Conservation (phyloP, 1,140 invertebrate genomes). For the Plectus sambesii region DNA sequence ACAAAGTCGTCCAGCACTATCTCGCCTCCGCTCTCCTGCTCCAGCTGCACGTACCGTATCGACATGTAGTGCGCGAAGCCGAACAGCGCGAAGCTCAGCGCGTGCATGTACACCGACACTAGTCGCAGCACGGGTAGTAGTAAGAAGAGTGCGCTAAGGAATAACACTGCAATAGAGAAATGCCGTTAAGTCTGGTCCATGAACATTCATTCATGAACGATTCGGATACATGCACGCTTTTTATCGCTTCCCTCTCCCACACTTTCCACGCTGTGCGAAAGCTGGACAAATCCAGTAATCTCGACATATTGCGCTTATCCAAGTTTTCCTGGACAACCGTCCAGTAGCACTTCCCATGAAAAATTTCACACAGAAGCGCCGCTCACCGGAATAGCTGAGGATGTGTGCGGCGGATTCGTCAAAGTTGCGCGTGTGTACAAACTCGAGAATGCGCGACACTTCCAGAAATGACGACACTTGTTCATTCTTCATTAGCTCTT, state of each 20-base stretch:
- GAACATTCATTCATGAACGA: constrained; percentile 9
- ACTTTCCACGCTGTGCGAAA: constrained; percentile 10
- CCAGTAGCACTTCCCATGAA: constrained; percentile 5
- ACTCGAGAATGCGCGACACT: constrained; percentile 20
- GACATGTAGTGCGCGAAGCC: constrained; percentile 49
- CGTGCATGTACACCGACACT: constrained; percentile 52
- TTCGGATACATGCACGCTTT: too few species aligned
- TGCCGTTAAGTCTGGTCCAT: constrained; percentile 3
- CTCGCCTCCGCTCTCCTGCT: constrained; percentile 32
- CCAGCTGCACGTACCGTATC: constrained; percentile 48
- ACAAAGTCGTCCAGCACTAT: constrained; percentile 27
- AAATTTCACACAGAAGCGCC: not conserved
- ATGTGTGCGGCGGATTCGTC: constrained; percentile 19
- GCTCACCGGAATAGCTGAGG: constrained; percentile 19
- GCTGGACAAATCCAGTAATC: not conserved
- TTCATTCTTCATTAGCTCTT: constrained; percentile 16
- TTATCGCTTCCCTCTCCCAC: too few species aligned
- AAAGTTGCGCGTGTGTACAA: constrained; percentile 19
- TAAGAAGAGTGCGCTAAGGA: constrained; percentile 51
- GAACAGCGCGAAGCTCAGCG: constrained; percentile 49
- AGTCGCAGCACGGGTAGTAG: constrained; percentile 50
- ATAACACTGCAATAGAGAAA: constrained; percentile 48
- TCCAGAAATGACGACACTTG: constrained; percentile 18
- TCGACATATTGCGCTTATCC: too few species aligned
- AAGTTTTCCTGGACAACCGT: too few species aligned